Percentiles rank a stretch among this genome's conserved stretches.
Conservation (phyloP, 2,888 invertebrate species). For the Tridacna crocea region DNA sequence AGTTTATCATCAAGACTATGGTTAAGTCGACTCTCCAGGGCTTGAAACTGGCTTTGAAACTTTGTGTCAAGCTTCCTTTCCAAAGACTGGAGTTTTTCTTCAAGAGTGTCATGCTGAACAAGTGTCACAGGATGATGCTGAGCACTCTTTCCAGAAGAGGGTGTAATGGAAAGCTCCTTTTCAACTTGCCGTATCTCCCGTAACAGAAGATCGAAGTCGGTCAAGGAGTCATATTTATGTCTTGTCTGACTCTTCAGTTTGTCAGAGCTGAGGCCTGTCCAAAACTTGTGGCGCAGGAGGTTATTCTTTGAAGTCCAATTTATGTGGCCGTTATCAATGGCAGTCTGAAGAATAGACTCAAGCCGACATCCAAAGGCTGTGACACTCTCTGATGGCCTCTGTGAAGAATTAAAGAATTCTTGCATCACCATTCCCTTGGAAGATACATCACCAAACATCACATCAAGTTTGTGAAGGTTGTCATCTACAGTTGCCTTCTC, state of each 20-base stretch:
- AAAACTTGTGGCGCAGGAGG: no score
- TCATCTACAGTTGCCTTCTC: constrained; percentile 18
- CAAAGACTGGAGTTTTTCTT: neutral
- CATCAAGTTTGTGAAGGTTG: no score
- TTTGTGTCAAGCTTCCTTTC: constrained; percentile 2
- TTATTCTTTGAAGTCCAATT: no score
- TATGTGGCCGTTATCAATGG: no score
- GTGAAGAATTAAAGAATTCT: constrained; percentile 1
- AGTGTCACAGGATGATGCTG: neutral
- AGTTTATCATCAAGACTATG: neutral
- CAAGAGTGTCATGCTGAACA: neutral
- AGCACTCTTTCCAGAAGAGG: neutral
- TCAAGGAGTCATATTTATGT: no score
- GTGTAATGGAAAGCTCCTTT: no score
- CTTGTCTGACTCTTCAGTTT: no score
- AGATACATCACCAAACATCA: no score
- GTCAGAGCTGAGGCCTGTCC: no score
- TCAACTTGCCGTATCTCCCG: no score
- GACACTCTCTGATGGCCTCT: no score
- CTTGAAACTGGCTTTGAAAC: neutral
- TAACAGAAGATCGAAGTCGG: no score
- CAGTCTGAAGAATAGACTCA: neutral
- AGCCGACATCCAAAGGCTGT: constrained; percentile 12
- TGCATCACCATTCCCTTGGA: constrained; percentile 12
- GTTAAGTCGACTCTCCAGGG: neutral